These are phyloP conservation scores for Bovichtus diacanthus DNA, from an alignment of 2,797 vertebrate species.

Conservation along the genomic window DNA sequence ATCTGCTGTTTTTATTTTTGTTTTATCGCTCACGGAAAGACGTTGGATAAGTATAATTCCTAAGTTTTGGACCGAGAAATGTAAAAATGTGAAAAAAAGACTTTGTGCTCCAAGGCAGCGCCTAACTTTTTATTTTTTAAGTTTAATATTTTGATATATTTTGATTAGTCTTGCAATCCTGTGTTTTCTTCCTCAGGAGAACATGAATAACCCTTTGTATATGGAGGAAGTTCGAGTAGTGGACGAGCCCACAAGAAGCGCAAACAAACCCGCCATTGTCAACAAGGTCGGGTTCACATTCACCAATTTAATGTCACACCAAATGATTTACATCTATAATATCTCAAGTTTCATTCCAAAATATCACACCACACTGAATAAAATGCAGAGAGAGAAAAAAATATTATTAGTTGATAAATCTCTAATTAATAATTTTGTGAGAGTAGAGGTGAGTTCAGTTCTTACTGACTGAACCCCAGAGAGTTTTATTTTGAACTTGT, in stretches of 20 bases:
- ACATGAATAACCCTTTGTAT: constrained; percentile 70
- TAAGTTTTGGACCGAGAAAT: neutral
- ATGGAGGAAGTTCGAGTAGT: constrained; percentile 45
- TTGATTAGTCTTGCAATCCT: neutral
- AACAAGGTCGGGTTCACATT: constrained; percentile 51
- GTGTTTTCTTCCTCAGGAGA: constrained; percentile 53
- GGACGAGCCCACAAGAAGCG: constrained; percentile 14
- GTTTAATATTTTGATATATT: neutral
- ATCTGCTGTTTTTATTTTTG: constrained; percentile 1
- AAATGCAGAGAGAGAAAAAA: neutral
- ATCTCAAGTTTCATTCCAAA: neutral
- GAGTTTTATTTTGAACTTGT: neutral
- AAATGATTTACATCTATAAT: neutral
- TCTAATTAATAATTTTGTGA: neutral
- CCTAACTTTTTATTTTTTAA: no score
- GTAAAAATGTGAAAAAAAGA: no score
- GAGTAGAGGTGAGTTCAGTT: neutral
- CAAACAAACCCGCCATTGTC: constrained; percentile 4
- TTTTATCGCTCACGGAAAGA: neutral
- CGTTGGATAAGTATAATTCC: neutral
- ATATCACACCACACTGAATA: neutral
- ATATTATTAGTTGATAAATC: neutral
- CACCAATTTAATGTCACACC: neutral
- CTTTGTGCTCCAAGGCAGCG: no score
- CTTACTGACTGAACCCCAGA: neutral